Conservation (phyloP, 2,797 vertebrate species). For the Cottoperca gobio region DNA sequence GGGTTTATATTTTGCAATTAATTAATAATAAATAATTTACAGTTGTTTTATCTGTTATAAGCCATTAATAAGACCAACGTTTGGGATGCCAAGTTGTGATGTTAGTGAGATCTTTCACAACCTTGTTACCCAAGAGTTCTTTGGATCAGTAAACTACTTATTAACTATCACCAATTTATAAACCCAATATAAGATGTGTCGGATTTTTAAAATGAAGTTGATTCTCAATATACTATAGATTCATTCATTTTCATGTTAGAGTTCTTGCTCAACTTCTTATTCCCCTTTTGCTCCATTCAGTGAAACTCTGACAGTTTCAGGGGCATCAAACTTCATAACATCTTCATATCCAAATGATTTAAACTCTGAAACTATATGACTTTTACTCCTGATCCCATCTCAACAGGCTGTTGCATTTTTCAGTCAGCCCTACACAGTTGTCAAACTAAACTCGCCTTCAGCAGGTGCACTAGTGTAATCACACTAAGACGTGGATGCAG, state of each 20-base stretch:
- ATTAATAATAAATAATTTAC: not conserved
- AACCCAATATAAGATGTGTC: not conserved
- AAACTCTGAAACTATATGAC: not conserved
- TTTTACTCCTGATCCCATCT: not conserved
- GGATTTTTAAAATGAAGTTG: not conserved
- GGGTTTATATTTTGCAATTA: not conserved
- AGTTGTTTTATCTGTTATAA: not conserved
- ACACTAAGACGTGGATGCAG: conserved; percentile 11
- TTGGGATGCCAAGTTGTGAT: not conserved
- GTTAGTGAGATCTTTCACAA: not conserved
- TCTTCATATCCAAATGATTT: not conserved
- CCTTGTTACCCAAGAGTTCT: not conserved
- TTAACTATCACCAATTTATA: not conserved
- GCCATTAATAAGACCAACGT: not conserved
- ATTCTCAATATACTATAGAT: not conserved
- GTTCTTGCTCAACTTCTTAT: not conserved
- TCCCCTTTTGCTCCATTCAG: not conserved
- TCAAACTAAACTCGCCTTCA: conserved; percentile 7
- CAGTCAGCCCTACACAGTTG: not conserved
- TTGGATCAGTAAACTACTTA: not conserved
- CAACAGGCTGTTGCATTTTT: not conserved
- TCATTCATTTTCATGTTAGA: not conserved
- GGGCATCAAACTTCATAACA: not conserved
- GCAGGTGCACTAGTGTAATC: conserved; percentile 34
- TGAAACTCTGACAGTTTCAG: not conserved